Percentiles rank a stretch among this genome's conserved stretches.
Evolutionary conservation across 2,888 invertebrate species (phyloP).

Genomic region (Neoaliturus tenellus): DNA sequence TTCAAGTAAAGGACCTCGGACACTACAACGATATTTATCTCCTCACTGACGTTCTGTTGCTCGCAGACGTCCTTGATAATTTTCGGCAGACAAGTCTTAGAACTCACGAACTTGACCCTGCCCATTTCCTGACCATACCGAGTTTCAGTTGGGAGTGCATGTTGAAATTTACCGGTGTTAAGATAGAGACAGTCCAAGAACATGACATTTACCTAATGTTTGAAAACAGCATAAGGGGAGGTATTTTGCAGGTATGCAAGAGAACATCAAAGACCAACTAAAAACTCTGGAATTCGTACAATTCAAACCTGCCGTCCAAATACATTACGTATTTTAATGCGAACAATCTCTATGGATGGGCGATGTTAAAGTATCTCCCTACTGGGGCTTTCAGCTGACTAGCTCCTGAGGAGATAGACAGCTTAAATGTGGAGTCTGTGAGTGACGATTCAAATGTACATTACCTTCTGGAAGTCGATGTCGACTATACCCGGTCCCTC

Average conservation of each 20-base stretch:
- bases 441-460: slow-evolving; percentile 55
- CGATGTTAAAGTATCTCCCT: slow-evolving; percentile 69
- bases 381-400: slow-evolving; percentile 68
- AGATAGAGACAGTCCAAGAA: slow-evolving; percentile 55
- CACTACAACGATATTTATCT: slow-evolving; percentile 67
- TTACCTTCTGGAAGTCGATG: slow-evolving; percentile 68
- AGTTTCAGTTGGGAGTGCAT: slow-evolving; percentile 46
- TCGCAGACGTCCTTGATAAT: slow-evolving; percentile 59
- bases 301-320: neutral
- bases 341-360: slow-evolving; percentile 70
- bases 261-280: slow-evolving; percentile 33
- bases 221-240: slow-evolving; percentile 41
- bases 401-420: neutral
- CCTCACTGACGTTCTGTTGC: slow-evolving; percentile 54
- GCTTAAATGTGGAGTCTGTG: slow-evolving; percentile 9
- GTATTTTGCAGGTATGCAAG: neutral
- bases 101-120: slow-evolving; percentile 53
- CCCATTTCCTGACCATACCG: slow-evolving; percentile 50
- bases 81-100: slow-evolving; percentile 50
- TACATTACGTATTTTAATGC: slow-evolving; percentile 67
- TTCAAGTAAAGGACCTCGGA: slow-evolving; percentile 67
- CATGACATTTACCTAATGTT: slow-evolving; percentile 55
- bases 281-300: slow-evolving; percentile 28
- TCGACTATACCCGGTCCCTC: slow-evolving; percentile 38
- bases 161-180: slow-evolving; percentile 49